A percentile compares a stretch with the other conserved stretches of the same genome.
These are phyloP conservation scores for Epinotia bilunana DNA, from an alignment of 2,888 invertebrate species.

Conservation along the genomic window DNA sequence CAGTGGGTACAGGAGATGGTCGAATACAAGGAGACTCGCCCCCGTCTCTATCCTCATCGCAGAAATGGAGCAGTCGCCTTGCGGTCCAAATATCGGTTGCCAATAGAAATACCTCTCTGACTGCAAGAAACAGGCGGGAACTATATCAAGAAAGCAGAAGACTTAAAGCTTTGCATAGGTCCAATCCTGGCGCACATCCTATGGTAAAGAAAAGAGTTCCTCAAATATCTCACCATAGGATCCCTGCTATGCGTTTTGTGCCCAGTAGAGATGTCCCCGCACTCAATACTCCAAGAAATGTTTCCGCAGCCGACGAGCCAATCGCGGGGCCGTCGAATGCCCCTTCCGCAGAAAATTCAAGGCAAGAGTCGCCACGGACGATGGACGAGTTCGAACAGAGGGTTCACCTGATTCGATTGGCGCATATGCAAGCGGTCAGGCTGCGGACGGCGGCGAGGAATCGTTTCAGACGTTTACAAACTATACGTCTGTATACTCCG, in stretches of 20 bases:
- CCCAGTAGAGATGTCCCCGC: conserved; percentile 59
- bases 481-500: conserved; percentile 75
- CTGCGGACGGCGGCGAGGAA: conserved; percentile 73
- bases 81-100: conserved; percentile 80
- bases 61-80: conserved; percentile 75
- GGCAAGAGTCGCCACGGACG: conserved; percentile 55
- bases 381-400: conserved; percentile 70
- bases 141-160: conserved; percentile 72
- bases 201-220: conserved; percentile 67
- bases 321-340: conserved; percentile 68
- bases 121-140: conserved; percentile 73
- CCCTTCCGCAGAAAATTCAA: conserved; percentile 50
- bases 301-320: conserved; percentile 60
- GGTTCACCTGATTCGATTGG: conserved; percentile 73
- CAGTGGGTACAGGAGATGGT: conserved; percentile 47
- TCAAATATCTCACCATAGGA: conserved; percentile 70
- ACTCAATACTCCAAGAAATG: conserved; percentile 52
- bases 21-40: conserved; percentile 51
- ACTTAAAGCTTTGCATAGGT: conserved; percentile 74
- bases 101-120: conserved; percentile 74
- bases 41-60: conserved; percentile 52
- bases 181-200: conserved; percentile 74
- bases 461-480: conserved; percentile 72
- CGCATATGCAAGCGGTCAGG: conserved; percentile 74
- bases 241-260: conserved; percentile 68